These are phyloP conservation scores for Apoda limacodes DNA, from an alignment of 2,888 invertebrate species.

Conservation along the genomic window DNA sequence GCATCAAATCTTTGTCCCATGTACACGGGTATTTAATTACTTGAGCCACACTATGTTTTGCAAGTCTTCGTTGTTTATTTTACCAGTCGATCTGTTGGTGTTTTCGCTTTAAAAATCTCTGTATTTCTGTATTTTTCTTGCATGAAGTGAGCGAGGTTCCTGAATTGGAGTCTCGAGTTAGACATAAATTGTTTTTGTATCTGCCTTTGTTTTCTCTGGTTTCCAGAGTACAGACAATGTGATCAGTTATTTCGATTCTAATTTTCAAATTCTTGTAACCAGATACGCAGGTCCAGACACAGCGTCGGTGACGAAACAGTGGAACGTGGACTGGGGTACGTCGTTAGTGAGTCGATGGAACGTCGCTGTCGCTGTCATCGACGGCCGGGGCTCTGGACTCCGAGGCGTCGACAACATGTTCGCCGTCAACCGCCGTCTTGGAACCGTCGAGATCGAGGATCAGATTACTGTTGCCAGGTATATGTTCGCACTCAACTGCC, in stretches of 20 bases:
- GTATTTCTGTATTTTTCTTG: too few relatives aligned
- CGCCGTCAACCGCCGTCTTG: conserved; percentile 84
- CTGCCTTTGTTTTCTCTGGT: not conserved
- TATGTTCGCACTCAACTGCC: too few relatives aligned
- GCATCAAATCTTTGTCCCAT: too few relatives aligned
- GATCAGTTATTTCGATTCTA: not conserved
- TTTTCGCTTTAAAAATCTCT: too few relatives aligned
- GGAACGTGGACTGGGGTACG: conserved; percentile 87
- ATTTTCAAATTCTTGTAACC: too few relatives aligned
- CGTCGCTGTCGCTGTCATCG: conserved; percentile 89
- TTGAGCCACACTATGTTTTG: too few relatives aligned
- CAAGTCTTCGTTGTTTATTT: too few relatives aligned
- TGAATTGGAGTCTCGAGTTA: too few relatives aligned
- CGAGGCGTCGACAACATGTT: conserved; percentile 87
- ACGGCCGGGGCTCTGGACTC: conserved; percentile 90
- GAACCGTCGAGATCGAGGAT: conserved; percentile 91
- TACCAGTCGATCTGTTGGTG: too few relatives aligned
- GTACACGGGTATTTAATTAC: too few relatives aligned
- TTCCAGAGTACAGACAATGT: not conserved
- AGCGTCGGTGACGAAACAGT: conserved; percentile 84
- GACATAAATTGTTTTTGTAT: too few relatives aligned
- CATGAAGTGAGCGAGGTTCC: too few relatives aligned
- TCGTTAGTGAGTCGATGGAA: conserved; percentile 87
- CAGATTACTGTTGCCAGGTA: conserved; percentile 88
- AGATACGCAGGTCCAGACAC: conserved; percentile 95